Base-by-base conservation (phyloP, 2,888 invertebrate species). In the Plebejus argus region DNA sequence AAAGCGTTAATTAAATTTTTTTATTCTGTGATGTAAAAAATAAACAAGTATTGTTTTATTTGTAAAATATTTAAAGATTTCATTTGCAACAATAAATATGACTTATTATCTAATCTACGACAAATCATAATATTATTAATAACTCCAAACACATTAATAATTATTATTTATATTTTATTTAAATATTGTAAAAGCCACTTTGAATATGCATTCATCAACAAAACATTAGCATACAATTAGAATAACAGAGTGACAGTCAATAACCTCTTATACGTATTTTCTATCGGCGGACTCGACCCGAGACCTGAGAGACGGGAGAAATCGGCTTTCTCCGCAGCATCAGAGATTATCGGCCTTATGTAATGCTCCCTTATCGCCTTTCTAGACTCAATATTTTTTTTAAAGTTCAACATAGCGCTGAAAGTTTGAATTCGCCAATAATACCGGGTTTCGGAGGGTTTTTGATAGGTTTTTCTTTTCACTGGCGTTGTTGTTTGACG, bases 311-410 rank as follows among this genome's bases (percentile, higher is more conserved):
- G 58, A 20, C 15, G 79, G 61, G 85, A 85, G 89, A 89, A 89
- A 89, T 86, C 88, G 78, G 87, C 88, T 90, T 89, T 89, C 89
- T 87, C 89, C 83, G 81, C 81, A 61, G 81, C 78, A 81, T 80
- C 82, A 80, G 81, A 76, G 76, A 77, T 77, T 77, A 53, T 23
- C 71, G 70, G 49, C 35, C 71, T 78, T 78, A 76, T 76, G 61
- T 77, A 78, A 78, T 71, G 39, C 75, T 72, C 72, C 72, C 72
- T 72, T 39, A 72, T 45, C 45, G 72, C 66, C 66, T 66, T 66
- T 66, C 66, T 66, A 66, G 23, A 7, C 23, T 66, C 66, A 28
- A 66, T 66, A 28, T 66, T 66, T 66, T 28, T 12, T 28, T 28
- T 23, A 66, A 66, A 66, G 66, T 23, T 28, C 12, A 23, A 61